Evolutionary conservation across 1,140 invertebrate species (phyloP).

Genomic region (Anastatus disparis): DNA sequence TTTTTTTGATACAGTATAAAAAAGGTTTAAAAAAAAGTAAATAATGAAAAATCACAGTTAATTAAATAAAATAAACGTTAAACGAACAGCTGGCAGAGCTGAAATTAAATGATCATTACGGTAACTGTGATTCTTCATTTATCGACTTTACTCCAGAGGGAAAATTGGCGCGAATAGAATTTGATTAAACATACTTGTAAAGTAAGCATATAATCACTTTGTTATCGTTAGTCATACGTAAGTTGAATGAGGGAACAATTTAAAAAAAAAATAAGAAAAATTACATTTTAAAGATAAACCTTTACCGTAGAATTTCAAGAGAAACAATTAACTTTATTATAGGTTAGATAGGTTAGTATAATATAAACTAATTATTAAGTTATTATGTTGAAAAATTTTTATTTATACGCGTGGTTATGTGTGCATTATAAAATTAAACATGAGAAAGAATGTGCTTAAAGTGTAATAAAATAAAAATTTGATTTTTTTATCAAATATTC

Average conservation of each 20-base stretch:
- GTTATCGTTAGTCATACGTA: not conserved
- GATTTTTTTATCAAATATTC: no score
- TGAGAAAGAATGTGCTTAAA: no score
- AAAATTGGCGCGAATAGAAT: not conserved
- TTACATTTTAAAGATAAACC: slow-evolving; percentile 3
- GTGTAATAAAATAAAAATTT: no score
- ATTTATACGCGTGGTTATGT: no score
- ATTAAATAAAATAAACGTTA: not conserved
- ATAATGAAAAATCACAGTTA: not conserved
- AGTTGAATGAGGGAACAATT: not conserved
- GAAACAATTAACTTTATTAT: slow-evolving; percentile 1
- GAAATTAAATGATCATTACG: no score
- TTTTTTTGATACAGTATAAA: not conserved
- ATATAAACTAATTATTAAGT: no score
- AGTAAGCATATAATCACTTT: not conserved
- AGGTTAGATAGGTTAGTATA: no score
- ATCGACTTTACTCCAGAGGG: not conserved
- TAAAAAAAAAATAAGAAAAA: no score
- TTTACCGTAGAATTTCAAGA: not conserved
- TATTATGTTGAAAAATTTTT: no score
- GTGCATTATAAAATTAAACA: no score
- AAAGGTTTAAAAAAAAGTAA: not conserved
- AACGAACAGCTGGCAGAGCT: not conserved
- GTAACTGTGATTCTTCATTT: not conserved
- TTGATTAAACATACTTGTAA: slow-evolving; percentile 10